Percentiles rank a stretch among this genome's conserved stretches.
These are phyloP conservation scores for Pseudanteris insignis DNA, from an alignment of 2,888 invertebrate genomes.

Conservation along the genomic window DNA sequence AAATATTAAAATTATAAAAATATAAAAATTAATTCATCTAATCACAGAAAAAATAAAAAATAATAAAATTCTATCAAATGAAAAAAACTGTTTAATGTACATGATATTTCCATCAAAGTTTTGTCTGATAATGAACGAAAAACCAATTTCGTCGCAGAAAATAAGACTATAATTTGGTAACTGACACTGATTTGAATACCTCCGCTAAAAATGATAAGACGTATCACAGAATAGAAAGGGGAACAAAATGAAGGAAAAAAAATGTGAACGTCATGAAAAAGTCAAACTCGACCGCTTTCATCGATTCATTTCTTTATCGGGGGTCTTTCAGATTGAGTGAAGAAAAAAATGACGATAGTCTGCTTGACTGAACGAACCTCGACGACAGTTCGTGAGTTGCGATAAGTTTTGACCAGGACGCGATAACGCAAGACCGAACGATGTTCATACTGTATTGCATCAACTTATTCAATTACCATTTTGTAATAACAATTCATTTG, in stretches of 20 bases:
- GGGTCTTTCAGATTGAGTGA: constrained; percentile 21
- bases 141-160: neutral
- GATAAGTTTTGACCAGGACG: constrained; percentile 32
- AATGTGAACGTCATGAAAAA: constrained; percentile 26
- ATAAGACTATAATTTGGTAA: constrained; percentile 4
- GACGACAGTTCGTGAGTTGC: constrained; percentile 22
- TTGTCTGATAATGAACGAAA: constrained; percentile 1
- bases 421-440: constrained; percentile 19
- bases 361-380: constrained; percentile 24
- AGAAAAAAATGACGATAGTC: constrained; percentile 30
- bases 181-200: constrained; percentile 14
- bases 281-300: constrained; percentile 24
- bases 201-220: constrained; percentile 19
- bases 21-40: no score
- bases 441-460: no score
- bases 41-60: no score
- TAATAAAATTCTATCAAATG: no score
- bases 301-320: constrained; percentile 35
- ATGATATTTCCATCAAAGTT: neutral
- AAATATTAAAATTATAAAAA: no score
- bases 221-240: constrained; percentile 3
- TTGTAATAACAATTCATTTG: no score
- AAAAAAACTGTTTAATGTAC: no score
- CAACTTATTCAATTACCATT: no score
- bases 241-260: constrained; percentile 12